phyloP scores from a whole-genome alignment of 2,888 invertebrate species.

The Steinernema hermaphroditum region DNA sequence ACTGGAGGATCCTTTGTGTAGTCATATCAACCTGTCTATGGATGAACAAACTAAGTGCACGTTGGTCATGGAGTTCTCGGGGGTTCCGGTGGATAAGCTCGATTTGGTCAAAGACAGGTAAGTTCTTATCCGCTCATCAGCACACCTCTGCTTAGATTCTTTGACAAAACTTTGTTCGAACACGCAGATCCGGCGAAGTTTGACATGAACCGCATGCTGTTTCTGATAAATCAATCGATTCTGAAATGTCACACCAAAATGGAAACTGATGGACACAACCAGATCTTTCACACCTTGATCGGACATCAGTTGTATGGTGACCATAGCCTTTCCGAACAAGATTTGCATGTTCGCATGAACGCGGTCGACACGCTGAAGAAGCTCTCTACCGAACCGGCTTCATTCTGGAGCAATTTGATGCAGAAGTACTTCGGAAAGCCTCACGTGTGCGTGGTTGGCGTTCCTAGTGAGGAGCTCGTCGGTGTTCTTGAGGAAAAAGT shows the following conservation, averaged over 20 bases:
- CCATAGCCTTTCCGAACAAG: conserved; percentile 66
- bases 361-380: conserved; percentile 67
- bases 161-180: conserved; percentile 53
- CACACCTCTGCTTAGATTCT: conserved; percentile 36
- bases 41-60: conserved; percentile 47
- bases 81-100: conserved; percentile 57
- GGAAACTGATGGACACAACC: conserved; percentile 76
- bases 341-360: conserved; percentile 43
- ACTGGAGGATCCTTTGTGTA: conserved; percentile 54
- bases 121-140: not conserved
- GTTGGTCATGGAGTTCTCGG: conserved; percentile 52
- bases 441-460: conserved; percentile 68
- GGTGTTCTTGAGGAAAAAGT: conserved; percentile 72
- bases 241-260: conserved; percentile 67
- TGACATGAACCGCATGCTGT: conserved; percentile 78
- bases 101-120: conserved; percentile 49
- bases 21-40: conserved; percentile 39
- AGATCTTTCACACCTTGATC: conserved; percentile 78
- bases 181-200: conserved; percentile 70
- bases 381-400: conserved; percentile 73
- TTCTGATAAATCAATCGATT: conserved; percentile 72
- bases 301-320: conserved; percentile 84
- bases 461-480: conserved; percentile 75
- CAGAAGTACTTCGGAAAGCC: conserved; percentile 49
- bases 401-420: conserved; percentile 78